Percentiles rank a stretch among this genome's conserved stretches.
phyloP scores from a whole-genome alignment of 2,113 vertebrate species.

The Istiophorus platypterus region DNA sequence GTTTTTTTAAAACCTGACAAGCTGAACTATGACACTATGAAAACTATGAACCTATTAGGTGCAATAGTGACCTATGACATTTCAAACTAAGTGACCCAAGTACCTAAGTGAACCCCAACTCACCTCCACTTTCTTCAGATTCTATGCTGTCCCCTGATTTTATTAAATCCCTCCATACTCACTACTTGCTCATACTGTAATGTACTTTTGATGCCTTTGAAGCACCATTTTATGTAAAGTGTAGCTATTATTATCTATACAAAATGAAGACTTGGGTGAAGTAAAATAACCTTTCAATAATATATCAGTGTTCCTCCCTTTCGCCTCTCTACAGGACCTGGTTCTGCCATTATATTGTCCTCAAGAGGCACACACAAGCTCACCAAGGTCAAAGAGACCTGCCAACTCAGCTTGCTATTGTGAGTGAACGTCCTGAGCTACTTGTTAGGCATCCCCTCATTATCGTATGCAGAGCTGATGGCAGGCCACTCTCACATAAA shows the following conservation, averaged over 20 bases:
- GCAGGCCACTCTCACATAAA: slow-evolving; percentile 38
- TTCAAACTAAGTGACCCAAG: slow-evolving; percentile 8
- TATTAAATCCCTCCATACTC: not conserved
- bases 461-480: slow-evolving; percentile 34
- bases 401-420: slow-evolving; percentile 58
- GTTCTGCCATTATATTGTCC: slow-evolving; percentile 29
- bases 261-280: slow-evolving; percentile 34
- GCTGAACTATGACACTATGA: not conserved
- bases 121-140: not conserved
- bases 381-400: slow-evolving; percentile 67
- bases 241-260: slow-evolving; percentile 31
- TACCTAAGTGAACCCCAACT: not conserved
- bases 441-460: slow-evolving; percentile 48
- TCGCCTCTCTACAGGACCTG: slow-evolving; percentile 7
- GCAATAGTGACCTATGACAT: too few species aligned
- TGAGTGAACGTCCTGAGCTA: slow-evolving; percentile 36
- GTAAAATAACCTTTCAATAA: slow-evolving; percentile 49
- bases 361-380: slow-evolving; percentile 18
- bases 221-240: slow-evolving; percentile 32
- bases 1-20: too few species aligned
- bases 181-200: not conserved
- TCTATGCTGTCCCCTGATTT: slow-evolving; percentile 9
- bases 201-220: slow-evolving; percentile 1
- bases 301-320: slow-evolving; percentile 22
- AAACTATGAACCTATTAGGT: too few species aligned